Conservation (phyloP, 2,888 invertebrate genomes). For the Thymelicus lineola region DNA sequence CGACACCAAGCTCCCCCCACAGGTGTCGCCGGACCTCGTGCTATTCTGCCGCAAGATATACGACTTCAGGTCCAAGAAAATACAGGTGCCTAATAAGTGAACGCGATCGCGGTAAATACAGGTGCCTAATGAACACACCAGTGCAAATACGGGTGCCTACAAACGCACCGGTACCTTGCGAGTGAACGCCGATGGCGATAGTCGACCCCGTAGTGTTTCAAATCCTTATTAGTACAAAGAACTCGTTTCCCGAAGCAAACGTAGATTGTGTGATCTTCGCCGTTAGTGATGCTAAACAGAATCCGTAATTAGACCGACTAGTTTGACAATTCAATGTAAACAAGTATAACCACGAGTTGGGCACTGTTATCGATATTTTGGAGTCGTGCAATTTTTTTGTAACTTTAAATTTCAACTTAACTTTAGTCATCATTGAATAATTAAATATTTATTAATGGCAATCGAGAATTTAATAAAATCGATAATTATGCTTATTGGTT, state of each 20-base stretch:
- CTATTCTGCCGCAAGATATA: conserved; percentile 97
- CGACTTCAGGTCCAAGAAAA: conserved; percentile 95
- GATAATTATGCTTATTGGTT: no score
- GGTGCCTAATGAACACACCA: conserved; percentile 74
- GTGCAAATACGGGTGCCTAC: not conserved
- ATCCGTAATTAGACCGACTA: not conserved
- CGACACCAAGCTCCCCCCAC: conserved; percentile 87
- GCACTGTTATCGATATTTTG: no score
- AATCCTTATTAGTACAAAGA: conserved; percentile 75
- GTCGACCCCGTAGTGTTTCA: conserved; percentile 37
- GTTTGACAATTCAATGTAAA: no score
- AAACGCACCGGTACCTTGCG: conserved; percentile 43
- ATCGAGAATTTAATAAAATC: no score
- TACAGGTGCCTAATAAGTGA: conserved; percentile 82
- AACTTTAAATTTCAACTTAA: no score
- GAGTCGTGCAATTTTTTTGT: no score
- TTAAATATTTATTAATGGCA: no score
- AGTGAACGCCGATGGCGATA: conserved; percentile 27
- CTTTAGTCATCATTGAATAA: no score
- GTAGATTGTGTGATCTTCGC: conserved; percentile 58
- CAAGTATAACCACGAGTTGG: no score
- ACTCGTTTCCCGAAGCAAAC: conserved; percentile 66
- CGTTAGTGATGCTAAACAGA: conserved; percentile 33
- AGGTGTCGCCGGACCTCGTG: conserved; percentile 91
- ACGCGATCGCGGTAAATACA: conserved; percentile 63